Base-by-base conservation (phyloP, 2,797 vertebrate species). In the Acrossocheilus wenchowensis region DNA sequence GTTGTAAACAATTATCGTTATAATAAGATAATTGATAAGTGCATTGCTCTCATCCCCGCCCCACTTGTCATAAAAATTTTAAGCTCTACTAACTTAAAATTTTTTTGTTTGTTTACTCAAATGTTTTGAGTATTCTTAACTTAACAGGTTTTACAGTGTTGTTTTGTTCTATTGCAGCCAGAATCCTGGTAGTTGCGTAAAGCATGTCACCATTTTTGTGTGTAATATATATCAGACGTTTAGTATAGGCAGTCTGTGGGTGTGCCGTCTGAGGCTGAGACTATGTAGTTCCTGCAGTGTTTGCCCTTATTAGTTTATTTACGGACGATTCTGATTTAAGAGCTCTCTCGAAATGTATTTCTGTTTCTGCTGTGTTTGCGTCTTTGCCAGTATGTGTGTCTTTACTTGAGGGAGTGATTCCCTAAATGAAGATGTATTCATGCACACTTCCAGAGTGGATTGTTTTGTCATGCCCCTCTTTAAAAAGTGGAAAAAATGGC, bases 401-500 rank as follows among this genome's bases (percentile, higher is more conserved):
- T 68, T 41, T 78, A 52, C 74, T 77, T 69, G 5, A 0, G 83
- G 74, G 64, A 78, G 23, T 43, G 36, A 71, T 78, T 85, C 60
- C 34, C 48, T 85, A 69, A 84, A 69, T 78, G 48, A 85, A 85
- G 74, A 85, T 68, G 60, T n/a, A 84, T 77, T 78, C 48, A 78
- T 41, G 23, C 45, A 78, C 45, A 41, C 64, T 69, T 57, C 48
- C 11, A 78, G 62, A 78, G 23, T 69, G 45, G 39, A 78, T 85
- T 85, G 83, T 78, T 85, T 85, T 85, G 83, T 69, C 48, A 52
- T 85, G 62, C 48, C 60, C 74, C 48, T 69, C 45, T 78, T 83
- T 75, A 83, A 75, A 78, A 78, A 43, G 12, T 21, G 36, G 14
- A 11, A 71, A 82, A 78, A 78, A 43, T 26, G 62, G 15, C 78